These are phyloP conservation scores for Brachyrhaphis roseni DNA, from an alignment of 2,797 vertebrate species.

Conservation along the genomic window DNA sequence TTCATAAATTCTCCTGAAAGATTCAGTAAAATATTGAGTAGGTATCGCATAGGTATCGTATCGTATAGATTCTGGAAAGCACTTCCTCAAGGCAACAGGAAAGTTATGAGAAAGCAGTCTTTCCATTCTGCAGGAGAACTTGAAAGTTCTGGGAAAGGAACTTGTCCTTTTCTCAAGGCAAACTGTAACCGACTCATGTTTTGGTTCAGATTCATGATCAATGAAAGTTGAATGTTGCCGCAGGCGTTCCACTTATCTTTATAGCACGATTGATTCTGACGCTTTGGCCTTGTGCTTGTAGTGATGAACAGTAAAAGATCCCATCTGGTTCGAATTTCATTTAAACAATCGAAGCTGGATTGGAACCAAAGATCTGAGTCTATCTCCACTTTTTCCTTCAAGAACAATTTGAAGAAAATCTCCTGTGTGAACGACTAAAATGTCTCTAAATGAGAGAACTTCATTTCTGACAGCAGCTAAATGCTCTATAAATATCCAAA, in stretches of 20 bases:
- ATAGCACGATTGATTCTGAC: neutral
- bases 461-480: neutral
- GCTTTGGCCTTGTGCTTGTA: neutral
- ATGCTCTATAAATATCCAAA: conserved; percentile 15
- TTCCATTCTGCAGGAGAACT: neutral
- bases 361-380: neutral
- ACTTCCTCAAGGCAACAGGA: neutral
- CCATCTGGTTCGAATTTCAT: neutral
- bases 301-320: neutral
- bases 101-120: neutral
- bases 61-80: neutral
- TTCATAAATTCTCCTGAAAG: neutral
- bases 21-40: neutral
- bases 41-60: neutral
- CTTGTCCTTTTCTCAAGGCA: neutral
- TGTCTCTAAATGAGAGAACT: neutral
- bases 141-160: neutral
- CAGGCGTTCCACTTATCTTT: neutral
- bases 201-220: neutral
- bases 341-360: neutral
- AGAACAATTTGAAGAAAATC: neutral
- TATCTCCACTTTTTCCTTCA: neutral
- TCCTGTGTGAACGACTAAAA: neutral
- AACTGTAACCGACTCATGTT: neutral
- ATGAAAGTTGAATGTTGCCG: neutral